Evolutionary conservation across 2,113 vertebrate species (phyloP).

Genomic region (Oceanodroma tethys): DNA sequence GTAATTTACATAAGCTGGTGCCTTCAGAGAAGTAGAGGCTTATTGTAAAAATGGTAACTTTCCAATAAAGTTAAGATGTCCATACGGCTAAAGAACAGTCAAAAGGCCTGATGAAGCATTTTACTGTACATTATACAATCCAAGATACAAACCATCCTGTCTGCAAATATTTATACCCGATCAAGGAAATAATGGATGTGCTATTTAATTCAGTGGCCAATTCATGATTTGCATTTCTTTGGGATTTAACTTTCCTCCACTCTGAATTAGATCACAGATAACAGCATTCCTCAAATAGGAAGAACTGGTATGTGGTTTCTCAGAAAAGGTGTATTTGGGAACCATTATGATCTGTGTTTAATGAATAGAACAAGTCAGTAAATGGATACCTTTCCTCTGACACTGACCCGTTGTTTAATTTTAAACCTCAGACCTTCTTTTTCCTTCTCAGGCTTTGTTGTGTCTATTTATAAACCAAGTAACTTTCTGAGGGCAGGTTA

Average conservation of each 20-base stretch:
- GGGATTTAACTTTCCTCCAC: not conserved
- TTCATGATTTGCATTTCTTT: not conserved
- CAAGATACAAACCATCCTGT: not conserved
- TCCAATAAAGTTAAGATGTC: not conserved
- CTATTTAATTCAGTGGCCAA: not conserved
- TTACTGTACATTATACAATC: not conserved
- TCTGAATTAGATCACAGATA: not conserved
- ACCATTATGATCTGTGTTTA: not conserved
- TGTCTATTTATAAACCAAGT: not conserved
- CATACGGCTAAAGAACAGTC: not conserved
- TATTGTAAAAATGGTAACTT: not conserved
- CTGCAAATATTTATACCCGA: not conserved
- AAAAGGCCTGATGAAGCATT: not conserved
- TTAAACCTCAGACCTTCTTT: not conserved
- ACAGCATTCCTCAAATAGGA: not conserved
- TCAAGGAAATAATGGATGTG: not conserved
- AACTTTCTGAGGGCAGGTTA: not conserved
- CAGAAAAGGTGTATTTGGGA: not conserved
- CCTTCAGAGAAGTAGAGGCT: not conserved
- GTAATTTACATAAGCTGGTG: not conserved
- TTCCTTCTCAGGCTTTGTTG: not conserved
- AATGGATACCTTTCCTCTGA: not conserved
- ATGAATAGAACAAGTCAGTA: not conserved
- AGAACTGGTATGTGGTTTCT: not conserved
- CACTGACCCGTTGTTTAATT: not conserved